Percentiles rank a stretch among this genome's conserved stretches.
Conservation (phyloP, 64 coral and sea anemone species). For the Montipora efflorescens region DNA sequence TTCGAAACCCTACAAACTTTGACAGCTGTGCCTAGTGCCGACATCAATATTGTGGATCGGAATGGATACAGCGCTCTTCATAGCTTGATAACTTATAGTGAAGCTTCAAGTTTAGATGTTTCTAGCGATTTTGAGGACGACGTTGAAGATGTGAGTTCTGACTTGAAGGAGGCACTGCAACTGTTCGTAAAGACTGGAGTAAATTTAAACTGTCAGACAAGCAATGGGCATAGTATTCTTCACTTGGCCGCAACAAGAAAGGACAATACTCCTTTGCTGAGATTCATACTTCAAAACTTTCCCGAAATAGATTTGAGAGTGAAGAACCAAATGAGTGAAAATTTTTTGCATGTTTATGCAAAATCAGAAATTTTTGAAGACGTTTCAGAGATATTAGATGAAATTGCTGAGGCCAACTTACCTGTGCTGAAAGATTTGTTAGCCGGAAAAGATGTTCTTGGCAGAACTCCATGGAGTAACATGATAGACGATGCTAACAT, state of each 20-base stretch:
- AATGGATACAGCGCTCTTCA: constrained; percentile 32
- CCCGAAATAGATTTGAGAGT: background rate
- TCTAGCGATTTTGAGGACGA: background rate
- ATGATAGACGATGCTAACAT: constrained; percentile 37
- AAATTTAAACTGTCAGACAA: constrained; percentile 15
- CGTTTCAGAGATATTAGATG: background rate
- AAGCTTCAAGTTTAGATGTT: background rate
- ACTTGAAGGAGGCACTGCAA: background rate
- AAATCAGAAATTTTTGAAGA: constrained; percentile 24
- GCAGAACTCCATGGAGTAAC: constrained; percentile 14
- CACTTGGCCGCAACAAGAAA: background rate
- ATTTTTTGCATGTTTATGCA: constrained; percentile 28
- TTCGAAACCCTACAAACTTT: constrained; percentile 7
- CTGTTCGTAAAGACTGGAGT: background rate
- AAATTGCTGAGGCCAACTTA: background rate
- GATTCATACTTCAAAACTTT: background rate
- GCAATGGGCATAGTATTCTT: background rate
- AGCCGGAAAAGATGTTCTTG: background rate
- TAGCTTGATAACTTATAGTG: background rate
- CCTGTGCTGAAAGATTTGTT: constrained; percentile 10
- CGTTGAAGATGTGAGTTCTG: background rate
- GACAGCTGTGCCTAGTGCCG: background rate
- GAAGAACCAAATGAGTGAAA: constrained; percentile 26
- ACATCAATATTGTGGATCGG: constrained; percentile 5
- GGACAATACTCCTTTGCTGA: constrained; percentile 21